phyloP scores from a whole-genome alignment of 2,888 invertebrate species.

The Petrophora chlorosata region DNA sequence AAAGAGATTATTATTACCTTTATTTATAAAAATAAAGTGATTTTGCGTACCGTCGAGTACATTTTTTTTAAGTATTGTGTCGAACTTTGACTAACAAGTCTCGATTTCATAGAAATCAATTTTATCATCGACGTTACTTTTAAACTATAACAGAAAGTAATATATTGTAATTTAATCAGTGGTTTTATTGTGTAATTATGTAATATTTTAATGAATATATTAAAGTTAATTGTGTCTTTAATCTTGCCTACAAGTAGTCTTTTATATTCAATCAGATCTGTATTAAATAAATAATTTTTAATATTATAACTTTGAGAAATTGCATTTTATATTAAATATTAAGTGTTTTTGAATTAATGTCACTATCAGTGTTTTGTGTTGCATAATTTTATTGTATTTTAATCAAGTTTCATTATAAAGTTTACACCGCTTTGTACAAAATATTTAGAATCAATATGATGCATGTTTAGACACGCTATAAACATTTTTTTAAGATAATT shows the following conservation, averaged over 20 bases:
- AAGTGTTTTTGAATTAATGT: conserved; percentile 46
- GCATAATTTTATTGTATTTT: conserved; percentile 76
- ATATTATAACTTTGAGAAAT: conserved; percentile 26
- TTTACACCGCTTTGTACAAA: conserved; percentile 69
- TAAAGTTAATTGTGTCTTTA: conserved; percentile 58
- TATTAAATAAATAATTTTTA: conserved; percentile 21
- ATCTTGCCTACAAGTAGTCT: conserved; percentile 68
- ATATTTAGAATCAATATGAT: conserved; percentile 30
- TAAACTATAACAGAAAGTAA: conserved; percentile 30
- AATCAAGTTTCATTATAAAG: conserved; percentile 66
- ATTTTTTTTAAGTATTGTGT: conserved; percentile 48
- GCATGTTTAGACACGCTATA: conserved; percentile 51
- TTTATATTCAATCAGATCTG: conserved; percentile 36
- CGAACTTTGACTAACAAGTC: conserved; percentile 54
- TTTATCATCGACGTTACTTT: conserved; percentile 50
- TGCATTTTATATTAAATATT: conserved; percentile 49
- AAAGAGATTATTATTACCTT: conserved; percentile 44
- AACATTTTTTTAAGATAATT: conserved; percentile 35
- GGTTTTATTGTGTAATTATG: conserved; percentile 43
- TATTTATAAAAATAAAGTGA: conserved; percentile 28
- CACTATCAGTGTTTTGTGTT: conserved; percentile 67
- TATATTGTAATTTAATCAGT: conserved; percentile 43
- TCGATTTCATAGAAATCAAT: conserved; percentile 69
- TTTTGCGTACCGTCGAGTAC: conserved; percentile 55
- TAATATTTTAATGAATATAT: conserved; percentile 46